Evolutionary conservation across 2,888 invertebrate species (phyloP).

Genomic region (Microctonus hyperodae): DNA sequence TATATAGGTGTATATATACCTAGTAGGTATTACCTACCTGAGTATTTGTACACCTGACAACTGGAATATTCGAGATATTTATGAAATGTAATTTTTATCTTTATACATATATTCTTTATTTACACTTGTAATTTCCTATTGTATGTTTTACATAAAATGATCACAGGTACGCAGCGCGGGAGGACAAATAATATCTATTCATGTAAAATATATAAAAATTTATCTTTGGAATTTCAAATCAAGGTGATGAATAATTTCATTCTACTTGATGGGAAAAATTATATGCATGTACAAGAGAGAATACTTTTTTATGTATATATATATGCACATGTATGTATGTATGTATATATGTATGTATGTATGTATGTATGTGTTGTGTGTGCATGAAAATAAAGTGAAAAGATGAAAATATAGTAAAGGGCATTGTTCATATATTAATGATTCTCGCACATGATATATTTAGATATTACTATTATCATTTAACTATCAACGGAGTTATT

Average conservation of each 20-base stretch:
- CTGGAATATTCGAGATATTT: no score
- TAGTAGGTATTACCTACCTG: no score
- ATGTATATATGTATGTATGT: no score
- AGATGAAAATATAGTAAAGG: conserved; percentile 10
- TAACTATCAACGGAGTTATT: conserved; percentile 35
- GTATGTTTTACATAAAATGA: neutral
- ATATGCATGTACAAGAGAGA: neutral
- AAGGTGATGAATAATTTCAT: neutral
- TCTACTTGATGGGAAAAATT: neutral
- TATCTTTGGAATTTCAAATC: neutral
- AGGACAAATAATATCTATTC: neutral
- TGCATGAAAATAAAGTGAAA: conserved; percentile 11
- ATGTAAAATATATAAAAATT: neutral
- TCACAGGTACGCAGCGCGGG: conserved; percentile 1
- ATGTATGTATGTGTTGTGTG: no score
- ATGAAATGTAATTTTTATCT: neutral
- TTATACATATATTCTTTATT: neutral
- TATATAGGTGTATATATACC: no score
- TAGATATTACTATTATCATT: conserved; percentile 29
- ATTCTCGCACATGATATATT: neutral
- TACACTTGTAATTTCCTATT: no score
- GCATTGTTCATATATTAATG: neutral
- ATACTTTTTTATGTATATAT: no score
- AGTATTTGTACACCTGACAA: neutral
- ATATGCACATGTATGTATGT: no score